Percentiles rank a stretch among this genome's conserved stretches.
Evolutionary conservation across 1,140 invertebrate species (phyloP).

Genomic region (Metaphire vulgaris): DNA sequence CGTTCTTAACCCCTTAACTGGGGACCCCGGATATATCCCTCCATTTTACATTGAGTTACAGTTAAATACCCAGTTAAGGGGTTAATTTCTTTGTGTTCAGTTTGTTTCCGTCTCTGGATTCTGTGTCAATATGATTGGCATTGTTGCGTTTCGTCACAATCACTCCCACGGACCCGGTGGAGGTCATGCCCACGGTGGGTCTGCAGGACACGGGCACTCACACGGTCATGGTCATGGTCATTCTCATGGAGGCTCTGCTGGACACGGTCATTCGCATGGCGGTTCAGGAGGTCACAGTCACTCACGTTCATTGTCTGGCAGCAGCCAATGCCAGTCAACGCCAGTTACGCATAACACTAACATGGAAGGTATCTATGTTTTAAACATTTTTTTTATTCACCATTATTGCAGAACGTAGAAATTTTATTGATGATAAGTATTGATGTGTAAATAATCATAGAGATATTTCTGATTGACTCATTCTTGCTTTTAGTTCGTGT

Average conservation of each 20-base stretch:
- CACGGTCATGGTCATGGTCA: slow-evolving; percentile 49
- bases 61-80: too few species aligned
- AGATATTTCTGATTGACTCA: too few species aligned
- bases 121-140: slow-evolving; percentile 88
- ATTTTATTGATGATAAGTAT: too few species aligned
- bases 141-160: slow-evolving; percentile 85
- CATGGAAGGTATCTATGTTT: slow-evolving; percentile 56
- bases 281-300: slow-evolving; percentile 30
- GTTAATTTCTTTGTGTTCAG: slow-evolving; percentile 39
- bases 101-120: slow-evolving; percentile 86
- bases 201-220: slow-evolving; percentile 50
- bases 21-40: too few species aligned
- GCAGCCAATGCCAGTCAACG: slow-evolving; percentile 40
- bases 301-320: background rate
- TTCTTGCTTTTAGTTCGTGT: too few species aligned
- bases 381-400: slow-evolving; percentile 32
- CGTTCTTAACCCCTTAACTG: too few species aligned
- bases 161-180: slow-evolving; percentile 55
- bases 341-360: slow-evolving; percentile 58
- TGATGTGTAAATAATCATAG: too few species aligned
- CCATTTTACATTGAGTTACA: too few species aligned
- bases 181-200: slow-evolving; percentile 31
- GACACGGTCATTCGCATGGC: slow-evolving; percentile 30
- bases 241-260: slow-evolving; percentile 42
- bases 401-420: too few species aligned